phyloP scores from a whole-genome alignment of 2,797 vertebrate species.

The Orientallactaga sibirica region DNA sequence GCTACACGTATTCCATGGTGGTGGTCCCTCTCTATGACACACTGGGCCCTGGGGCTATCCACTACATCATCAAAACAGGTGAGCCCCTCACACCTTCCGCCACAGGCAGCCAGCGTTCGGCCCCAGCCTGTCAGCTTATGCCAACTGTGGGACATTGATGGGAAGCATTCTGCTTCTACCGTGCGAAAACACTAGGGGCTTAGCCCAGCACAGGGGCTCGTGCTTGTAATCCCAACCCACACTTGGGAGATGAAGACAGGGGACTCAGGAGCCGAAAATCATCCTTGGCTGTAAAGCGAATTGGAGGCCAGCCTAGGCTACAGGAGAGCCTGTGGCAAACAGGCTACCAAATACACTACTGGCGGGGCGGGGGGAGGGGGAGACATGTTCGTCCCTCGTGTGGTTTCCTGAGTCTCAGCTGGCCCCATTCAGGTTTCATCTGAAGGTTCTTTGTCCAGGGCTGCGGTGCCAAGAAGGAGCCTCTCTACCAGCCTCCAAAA shows the following conservation, averaged over 20 bases:
- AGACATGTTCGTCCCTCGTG: not conserved
- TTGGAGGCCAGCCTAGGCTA: not conserved
- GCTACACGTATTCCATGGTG: constrained; percentile 99
- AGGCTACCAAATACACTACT: not conserved
- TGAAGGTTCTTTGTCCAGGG: not conserved
- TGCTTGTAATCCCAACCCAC: not conserved
- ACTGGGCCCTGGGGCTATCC: constrained; percentile 95
- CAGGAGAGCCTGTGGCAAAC: not conserved
- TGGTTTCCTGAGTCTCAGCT: not conserved
- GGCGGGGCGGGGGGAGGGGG: too few species aligned
- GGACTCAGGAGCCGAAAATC: not conserved
- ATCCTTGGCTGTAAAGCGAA: not conserved
- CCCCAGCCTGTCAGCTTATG: not conserved
- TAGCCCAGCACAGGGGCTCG: too few species aligned
- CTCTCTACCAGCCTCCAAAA: not conserved
- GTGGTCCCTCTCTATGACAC: constrained; percentile 98
- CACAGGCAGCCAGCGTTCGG: not conserved
- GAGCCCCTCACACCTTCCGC: constrained; percentile 62
- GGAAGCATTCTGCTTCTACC: not conserved
- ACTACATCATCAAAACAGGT: constrained; percentile 98
- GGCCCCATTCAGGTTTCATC: not conserved
- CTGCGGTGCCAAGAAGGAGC: not conserved
- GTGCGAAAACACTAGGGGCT: not conserved
- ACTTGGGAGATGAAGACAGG: not conserved
- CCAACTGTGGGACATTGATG: not conserved